phyloP scores from a whole-genome alignment of 2,113 vertebrate genomes.

The Pandion haliaetus region DNA sequence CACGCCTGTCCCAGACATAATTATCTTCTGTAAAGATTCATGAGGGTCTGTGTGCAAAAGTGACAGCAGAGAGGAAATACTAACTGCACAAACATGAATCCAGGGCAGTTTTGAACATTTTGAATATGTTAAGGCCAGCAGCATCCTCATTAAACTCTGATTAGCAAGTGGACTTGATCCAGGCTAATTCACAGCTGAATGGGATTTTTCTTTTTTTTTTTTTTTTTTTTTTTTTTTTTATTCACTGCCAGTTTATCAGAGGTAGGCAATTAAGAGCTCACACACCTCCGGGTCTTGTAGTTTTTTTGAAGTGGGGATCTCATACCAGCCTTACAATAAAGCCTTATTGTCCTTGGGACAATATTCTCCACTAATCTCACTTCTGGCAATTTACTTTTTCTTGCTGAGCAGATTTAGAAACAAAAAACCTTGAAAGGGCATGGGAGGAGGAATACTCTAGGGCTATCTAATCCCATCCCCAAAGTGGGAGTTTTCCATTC shows the following conservation, averaged over 20 bases:
- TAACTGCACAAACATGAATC: slow-evolving; percentile 59
- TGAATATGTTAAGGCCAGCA: slow-evolving; percentile 68
- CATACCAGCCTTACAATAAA: slow-evolving; percentile 76
- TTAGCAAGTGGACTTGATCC: slow-evolving; percentile 80
- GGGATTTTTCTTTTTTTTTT: slow-evolving; percentile 46
- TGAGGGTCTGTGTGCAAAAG: neutral
- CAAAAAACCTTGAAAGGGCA: slow-evolving; percentile 77
- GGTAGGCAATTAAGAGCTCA: slow-evolving; percentile 83
- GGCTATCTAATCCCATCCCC: slow-evolving; percentile 76
- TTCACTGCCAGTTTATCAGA: slow-evolving; percentile 73
- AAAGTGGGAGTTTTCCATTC: slow-evolving; percentile 81
- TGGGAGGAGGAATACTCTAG: slow-evolving; percentile 69
- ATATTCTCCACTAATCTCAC: slow-evolving; percentile 83
- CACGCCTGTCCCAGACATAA: slow-evolving; percentile 47
- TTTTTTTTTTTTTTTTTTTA: slow-evolving; percentile 33
- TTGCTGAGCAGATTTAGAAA: slow-evolving; percentile 83
- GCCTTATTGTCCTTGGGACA: slow-evolving; percentile 80
- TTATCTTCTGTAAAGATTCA: slow-evolving; percentile 58
- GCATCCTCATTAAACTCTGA: slow-evolving; percentile 83
- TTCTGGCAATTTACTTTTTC: slow-evolving; percentile 85
- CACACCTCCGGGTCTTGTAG: slow-evolving; percentile 77
- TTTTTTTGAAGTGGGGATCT: slow-evolving; percentile 76
- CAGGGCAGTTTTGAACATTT: slow-evolving; percentile 50
- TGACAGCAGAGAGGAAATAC: slow-evolving; percentile 56
- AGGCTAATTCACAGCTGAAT: slow-evolving; percentile 75